These are phyloP conservation scores for Haemorhous mexicanus DNA, from an alignment of 2,113 vertebrate species.

Conservation along the genomic window DNA sequence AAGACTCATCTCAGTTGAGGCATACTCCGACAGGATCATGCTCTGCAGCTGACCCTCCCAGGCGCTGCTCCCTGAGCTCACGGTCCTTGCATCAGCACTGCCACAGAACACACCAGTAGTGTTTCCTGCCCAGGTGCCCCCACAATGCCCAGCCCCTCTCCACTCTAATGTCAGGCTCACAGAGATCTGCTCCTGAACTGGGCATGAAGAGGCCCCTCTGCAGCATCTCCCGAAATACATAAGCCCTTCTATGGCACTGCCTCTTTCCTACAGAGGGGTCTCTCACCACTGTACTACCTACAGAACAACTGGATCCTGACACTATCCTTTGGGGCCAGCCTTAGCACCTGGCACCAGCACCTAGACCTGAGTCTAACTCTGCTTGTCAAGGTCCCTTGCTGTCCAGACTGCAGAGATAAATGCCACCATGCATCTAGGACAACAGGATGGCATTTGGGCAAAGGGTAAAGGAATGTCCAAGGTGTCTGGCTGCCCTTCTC, in stretches of 20 bases:
- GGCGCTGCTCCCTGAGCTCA: conserved; percentile 93
- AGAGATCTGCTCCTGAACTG: neutral
- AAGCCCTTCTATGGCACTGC: neutral
- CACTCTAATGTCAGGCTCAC: neutral
- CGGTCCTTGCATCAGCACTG: conserved; percentile 87
- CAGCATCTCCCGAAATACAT: neutral
- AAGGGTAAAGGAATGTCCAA: neutral
- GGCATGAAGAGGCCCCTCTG: neutral
- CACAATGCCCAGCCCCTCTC: neutral
- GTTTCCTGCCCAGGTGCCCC: neutral
- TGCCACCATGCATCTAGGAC: neutral
- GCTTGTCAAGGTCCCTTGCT: neutral
- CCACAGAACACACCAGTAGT: neutral
- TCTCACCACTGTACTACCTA: neutral
- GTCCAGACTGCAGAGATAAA: neutral
- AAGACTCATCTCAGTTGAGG: conserved; percentile 97
- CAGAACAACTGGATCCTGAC: neutral
- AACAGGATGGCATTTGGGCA: neutral
- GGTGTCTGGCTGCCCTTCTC: neutral
- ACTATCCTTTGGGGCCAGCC: neutral
- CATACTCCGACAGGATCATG: conserved; percentile 92
- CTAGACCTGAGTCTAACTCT: neutral
- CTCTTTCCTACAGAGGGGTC: neutral
- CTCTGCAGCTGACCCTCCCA: conserved; percentile 96
- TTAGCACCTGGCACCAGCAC: neutral